Evolutionary conservation across 2,888 invertebrate species (phyloP), one percentile per base, ranked within the genome.

Genomic region (Tetragnatha montana): DNA sequence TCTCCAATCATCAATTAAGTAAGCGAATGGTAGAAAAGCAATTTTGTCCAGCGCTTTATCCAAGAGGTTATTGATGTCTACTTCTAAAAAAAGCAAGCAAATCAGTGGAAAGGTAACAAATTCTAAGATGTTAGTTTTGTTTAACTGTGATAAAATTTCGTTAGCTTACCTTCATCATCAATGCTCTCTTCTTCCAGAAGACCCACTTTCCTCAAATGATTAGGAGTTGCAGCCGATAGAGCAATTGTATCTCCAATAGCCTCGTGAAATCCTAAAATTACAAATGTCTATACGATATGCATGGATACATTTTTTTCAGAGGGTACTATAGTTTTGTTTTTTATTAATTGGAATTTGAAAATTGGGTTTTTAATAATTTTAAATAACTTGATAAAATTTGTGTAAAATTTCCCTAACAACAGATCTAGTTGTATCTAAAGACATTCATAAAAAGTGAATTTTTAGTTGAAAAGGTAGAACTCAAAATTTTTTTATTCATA

Each of bases 41-140:
- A 97, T 94, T 94, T 98, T 97, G 92, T 97, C 97, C 94, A 97
- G 95, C 0, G 97, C 97, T 94, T 96, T 95, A 3, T 96, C 95
- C 93, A 97, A 97, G 70, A 98, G 94, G 93, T 95, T 97, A 94
- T 98, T 98, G 86, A 97, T 90, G 21, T 87, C 90, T 14, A 69
- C 84, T 71, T 90, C 90, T 90, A 73, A 7, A 78, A 82, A 71
- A 51, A 60, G 12, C 12, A 17, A 6, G 14, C 35, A 35, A 35
- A 35, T 35, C 1, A 4, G 1, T 17, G 7, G 17, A 10, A 69
- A 69, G 19, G 19, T 69, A 10, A n/a, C 17, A 7, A 69, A 12
- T 10, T 35, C 35, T 35, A 35, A 35, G 35, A 35, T 35, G 35
- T 35, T 35, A 4, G 35, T 35, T 35, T 2, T 2, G 35, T 35